Percentiles rank a stretch among this genome's conserved stretches.
These are phyloP conservation scores for Potorous gilbertii DNA, from an alignment of 2,797 vertebrate species.

Conservation along the genomic window DNA sequence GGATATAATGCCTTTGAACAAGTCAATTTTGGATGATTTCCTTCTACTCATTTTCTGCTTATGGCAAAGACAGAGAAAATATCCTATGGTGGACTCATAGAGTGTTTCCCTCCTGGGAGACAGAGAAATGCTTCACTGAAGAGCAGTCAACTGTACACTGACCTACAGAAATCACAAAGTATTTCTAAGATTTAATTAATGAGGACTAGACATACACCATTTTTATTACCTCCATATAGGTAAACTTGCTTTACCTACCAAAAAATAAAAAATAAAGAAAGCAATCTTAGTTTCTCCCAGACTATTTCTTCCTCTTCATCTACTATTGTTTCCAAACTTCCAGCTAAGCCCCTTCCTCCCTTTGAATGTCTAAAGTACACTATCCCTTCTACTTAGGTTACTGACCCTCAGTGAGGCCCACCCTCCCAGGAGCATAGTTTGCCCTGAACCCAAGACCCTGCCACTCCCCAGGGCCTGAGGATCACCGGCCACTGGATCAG, in stretches of 20 bases:
- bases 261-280: background rate
- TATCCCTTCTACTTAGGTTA: background rate
- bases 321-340: constrained; percentile 36
- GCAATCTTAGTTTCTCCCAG: constrained; percentile 5
- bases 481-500: background rate
- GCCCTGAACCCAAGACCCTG: background rate
- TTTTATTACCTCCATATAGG: background rate
- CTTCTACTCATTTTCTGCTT: background rate
- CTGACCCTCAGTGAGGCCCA: background rate
- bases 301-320: constrained; percentile 24
- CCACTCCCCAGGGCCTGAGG: background rate
- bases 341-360: background rate
- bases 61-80: background rate
- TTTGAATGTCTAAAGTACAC: background rate
- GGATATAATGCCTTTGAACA: background rate
- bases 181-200: constrained; percentile 13
- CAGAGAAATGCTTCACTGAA: background rate
- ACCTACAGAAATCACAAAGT: background rate
- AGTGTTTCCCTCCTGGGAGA: background rate
- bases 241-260: background rate
- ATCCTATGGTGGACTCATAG: background rate
- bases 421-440: background rate
- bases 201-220: background rate
- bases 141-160: background rate
- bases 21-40: background rate